A percentile compares a stretch with the other conserved stretches of the same genome.
phyloP scores from a whole-genome alignment of 2,113 vertebrate genomes.

The Mesoclemmys tuberculata region DNA sequence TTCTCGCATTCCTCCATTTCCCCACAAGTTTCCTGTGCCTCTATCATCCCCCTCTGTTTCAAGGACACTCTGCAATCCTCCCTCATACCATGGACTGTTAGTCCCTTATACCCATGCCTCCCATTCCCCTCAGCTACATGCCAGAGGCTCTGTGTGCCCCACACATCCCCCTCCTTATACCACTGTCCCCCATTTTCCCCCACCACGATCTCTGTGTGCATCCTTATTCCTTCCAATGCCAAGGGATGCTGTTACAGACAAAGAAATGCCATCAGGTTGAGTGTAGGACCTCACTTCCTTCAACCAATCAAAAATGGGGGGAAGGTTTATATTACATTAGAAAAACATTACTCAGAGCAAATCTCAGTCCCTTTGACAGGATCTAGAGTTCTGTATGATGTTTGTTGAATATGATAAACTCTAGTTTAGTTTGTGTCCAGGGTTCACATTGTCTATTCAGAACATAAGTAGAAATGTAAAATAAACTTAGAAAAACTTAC shows the following conservation, averaged over 20 bases:
- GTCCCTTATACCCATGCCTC: background rate
- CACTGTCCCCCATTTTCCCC: background rate
- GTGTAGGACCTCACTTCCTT: background rate
- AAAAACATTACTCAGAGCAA: background rate
- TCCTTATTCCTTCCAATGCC: background rate
- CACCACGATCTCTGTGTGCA: background rate
- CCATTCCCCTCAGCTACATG: too few species aligned
- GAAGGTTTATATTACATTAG: background rate
- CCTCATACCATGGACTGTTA: background rate
- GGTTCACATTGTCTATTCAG: background rate
- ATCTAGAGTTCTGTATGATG: background rate
- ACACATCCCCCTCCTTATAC: background rate
- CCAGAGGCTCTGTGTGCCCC: background rate
- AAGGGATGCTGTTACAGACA: background rate
- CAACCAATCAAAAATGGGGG: background rate
- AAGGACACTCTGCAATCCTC: background rate
- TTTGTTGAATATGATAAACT: background rate
- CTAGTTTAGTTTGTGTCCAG: background rate
- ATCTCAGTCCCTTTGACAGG: background rate
- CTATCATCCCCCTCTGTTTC: background rate
- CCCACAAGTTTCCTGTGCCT: background rate
- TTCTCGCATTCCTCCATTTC: background rate
- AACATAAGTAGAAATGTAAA: background rate
- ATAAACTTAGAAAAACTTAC: constrained; percentile 67
- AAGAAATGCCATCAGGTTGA: background rate